A percentile compares a stretch with the other conserved stretches of the same genome.
Evolutionary conservation across 1,140 invertebrate genomes (phyloP).

Genomic region (Tetraneura akinire): DNA sequence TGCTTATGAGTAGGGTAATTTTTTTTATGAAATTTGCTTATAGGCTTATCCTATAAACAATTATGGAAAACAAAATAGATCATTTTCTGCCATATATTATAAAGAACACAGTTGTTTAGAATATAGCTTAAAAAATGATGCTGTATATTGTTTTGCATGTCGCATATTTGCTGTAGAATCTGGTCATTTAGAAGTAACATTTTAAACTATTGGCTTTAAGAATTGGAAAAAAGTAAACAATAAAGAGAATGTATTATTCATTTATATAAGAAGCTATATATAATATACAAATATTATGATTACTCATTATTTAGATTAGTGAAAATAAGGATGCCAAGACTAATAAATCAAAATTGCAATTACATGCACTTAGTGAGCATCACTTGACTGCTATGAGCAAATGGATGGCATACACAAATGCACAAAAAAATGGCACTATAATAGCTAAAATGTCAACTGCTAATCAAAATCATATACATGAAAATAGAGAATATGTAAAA

Average conservation of each 20-base stretch:
- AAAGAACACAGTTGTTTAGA: background rate
- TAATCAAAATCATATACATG: background rate
- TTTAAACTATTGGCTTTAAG: conserved; percentile 6
- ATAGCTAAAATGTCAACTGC: background rate
- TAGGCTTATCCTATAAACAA: background rate
- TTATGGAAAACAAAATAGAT: background rate
- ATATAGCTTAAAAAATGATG: conserved; percentile 1
- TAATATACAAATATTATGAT: background rate
- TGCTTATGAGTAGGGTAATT: background rate
- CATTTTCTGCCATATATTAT: background rate
- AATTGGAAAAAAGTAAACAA: conserved; percentile 2
- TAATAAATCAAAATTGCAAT: background rate
- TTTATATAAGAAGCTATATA: conserved; percentile 3
- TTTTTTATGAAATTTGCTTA: background rate
- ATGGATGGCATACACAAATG: background rate
- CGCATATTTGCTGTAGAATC: background rate
- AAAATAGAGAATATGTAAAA: background rate
- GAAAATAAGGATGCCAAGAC: background rate
- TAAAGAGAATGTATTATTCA: background rate
- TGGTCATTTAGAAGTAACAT: background rate
- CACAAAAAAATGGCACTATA: background rate
- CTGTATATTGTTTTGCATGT: conserved; percentile 12
- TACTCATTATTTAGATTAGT: background rate
- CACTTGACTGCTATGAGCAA: background rate
- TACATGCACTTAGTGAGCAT: background rate